Conservation (phyloP, 2,113 vertebrate species). For the Neogobius melanostomus region DNA sequence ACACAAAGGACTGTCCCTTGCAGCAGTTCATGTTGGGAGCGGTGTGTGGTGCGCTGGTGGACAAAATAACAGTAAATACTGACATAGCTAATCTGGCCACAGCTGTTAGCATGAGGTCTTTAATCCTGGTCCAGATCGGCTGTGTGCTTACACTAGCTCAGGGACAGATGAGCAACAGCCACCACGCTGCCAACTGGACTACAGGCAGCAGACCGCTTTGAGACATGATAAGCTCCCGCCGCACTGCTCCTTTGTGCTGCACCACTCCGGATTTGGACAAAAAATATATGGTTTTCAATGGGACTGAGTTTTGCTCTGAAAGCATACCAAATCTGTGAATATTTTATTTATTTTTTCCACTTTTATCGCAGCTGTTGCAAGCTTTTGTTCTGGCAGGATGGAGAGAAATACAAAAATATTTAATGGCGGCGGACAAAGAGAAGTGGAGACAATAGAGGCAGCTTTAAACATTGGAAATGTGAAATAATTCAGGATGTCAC, state of each 20-base stretch:
- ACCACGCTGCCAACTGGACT: constrained; percentile 73
- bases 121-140: constrained; percentile 71
- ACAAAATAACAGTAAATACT: constrained; percentile 76
- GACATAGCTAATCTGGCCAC: constrained; percentile 71
- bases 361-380: constrained; percentile 12
- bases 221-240: constrained; percentile 61
- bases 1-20: constrained; percentile 24
- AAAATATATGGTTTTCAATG: constrained; percentile 17
- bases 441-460: neutral
- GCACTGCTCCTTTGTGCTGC: constrained; percentile 40
- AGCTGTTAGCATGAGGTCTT: constrained; percentile 70
- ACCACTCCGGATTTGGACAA: constrained; percentile 25
- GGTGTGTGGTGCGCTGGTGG: constrained; percentile 42
- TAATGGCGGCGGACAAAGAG: neutral
- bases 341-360: constrained; percentile 6
- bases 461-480: constrained; percentile 6
- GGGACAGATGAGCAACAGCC: constrained; percentile 71
- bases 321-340: constrained; percentile 17
- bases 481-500: neutral
- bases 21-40: constrained; percentile 43
- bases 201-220: constrained; percentile 66
- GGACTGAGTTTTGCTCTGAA: constrained; percentile 13
- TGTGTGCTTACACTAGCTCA: constrained; percentile 64
- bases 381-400: constrained; percentile 9
- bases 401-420: constrained; percentile 1